Conservation (phyloP, 64 coral and sea anemone species). For the Montipora efflorescens region DNA sequence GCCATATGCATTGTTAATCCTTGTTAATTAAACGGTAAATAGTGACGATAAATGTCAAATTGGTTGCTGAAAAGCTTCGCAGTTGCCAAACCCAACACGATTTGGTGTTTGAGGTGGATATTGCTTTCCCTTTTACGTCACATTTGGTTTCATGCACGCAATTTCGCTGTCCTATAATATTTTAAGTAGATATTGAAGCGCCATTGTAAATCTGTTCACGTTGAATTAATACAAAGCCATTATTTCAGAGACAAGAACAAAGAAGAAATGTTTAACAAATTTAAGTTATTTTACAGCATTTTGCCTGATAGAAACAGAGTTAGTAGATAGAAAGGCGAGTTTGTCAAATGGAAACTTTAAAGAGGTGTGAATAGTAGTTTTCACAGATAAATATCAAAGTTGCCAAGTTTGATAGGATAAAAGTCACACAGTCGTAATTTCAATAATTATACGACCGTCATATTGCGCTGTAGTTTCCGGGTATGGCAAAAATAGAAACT, state of each 20-base stretch:
- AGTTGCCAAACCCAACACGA: conserved; percentile 24
- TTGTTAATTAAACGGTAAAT: not conserved
- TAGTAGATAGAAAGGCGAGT: not conserved
- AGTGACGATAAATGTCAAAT: not conserved
- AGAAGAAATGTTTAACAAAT: too few species aligned
- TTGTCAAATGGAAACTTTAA: too few species aligned
- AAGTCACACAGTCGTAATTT: not conserved
- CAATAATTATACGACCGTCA: not conserved
- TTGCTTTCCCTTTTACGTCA: conserved; percentile 7
- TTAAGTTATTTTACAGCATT: too few species aligned
- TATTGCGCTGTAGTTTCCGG: not conserved
- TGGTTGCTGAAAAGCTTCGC: conserved; percentile 11
- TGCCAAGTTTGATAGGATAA: not conserved
- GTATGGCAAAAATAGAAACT: not conserved
- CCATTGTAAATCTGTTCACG: conserved; percentile 8
- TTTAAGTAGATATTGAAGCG: conserved; percentile 1
- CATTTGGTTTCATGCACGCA: conserved; percentile 25
- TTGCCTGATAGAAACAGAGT: not conserved
- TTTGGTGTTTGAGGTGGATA: not conserved
- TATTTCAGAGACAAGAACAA: conserved; percentile 11
- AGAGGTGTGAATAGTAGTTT: not conserved
- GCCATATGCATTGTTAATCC: not conserved
- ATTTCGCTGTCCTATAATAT: not conserved
- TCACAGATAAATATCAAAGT: not conserved
- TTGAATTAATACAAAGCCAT: not conserved